Percentiles rank a stretch among this genome's conserved stretches.
Evolutionary conservation across 2,888 invertebrate genomes (phyloP).

Genomic region (Phalera bucephala): DNA sequence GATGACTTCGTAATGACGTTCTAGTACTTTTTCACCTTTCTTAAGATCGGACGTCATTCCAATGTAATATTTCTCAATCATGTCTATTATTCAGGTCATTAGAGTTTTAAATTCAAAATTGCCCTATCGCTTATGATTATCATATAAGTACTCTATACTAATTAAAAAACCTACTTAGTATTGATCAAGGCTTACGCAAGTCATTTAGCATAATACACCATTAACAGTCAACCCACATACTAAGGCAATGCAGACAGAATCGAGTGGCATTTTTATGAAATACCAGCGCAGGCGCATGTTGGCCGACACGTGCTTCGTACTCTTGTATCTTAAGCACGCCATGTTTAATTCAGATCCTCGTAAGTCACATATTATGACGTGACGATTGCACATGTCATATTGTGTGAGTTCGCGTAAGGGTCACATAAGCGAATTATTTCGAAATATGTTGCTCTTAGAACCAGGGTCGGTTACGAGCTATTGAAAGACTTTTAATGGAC

Average conservation of each 20-base stretch:
- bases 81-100: too few species aligned
- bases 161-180: too few species aligned
- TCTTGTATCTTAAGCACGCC: conserved; percentile 10
- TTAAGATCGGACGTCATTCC: too few species aligned
- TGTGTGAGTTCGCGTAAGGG: neutral
- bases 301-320: conserved; percentile 20
- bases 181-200: conserved; percentile 5
- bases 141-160: too few species aligned
- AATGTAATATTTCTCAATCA: too few species aligned
- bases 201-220: conserved; percentile 3
- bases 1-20: too few species aligned
- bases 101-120: too few species aligned
- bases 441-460: neutral
- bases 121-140: too few species aligned
- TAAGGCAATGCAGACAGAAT: conserved; percentile 7
- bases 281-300: conserved; percentile 9
- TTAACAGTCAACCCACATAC: neutral
- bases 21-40: too few species aligned
- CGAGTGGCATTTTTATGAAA: conserved; percentile 19
- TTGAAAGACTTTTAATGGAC: too few species aligned
- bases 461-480: neutral
- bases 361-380: conserved; percentile 1
- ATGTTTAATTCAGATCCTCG: conserved; percentile 35
- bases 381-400: conserved; percentile 2
- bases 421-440: neutral